Conservation (phyloP, 1,140 invertebrate genomes). For the Tigriopus japonicus region DNA sequence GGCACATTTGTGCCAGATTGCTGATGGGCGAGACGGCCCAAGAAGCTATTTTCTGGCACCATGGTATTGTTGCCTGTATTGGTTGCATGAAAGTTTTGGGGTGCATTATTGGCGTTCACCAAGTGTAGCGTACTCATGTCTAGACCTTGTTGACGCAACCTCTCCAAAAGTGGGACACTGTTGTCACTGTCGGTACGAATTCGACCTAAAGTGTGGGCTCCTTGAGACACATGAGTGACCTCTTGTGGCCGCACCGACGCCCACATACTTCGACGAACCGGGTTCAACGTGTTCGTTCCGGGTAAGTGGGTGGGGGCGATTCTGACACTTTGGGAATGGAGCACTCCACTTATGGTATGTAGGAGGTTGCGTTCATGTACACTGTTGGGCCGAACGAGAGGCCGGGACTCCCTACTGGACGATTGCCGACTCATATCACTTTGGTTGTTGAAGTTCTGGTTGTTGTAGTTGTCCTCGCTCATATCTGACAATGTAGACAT, state of each 20-base stretch:
- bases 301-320: neutral
- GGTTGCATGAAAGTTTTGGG: no score
- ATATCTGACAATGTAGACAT: conserved; percentile 13
- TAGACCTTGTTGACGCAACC: no score
- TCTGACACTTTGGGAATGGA: conserved; percentile 6
- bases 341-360: conserved; percentile 5
- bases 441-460: neutral
- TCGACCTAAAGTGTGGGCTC: no score
- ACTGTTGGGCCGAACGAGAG: neutral
- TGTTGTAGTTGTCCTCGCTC: conserved; percentile 7
- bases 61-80: no score
- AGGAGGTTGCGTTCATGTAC: neutral
- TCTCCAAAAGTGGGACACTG: no score
- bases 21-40: neutral
- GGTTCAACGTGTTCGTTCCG: neutral
- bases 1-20: neutral
- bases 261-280: neutral
- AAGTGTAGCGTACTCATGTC: no score
- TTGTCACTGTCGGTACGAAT: no score
- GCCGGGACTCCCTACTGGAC: neutral
- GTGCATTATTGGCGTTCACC: no score
- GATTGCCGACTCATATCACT: conserved; percentile 8
- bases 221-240: no score
- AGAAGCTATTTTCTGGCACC: no score
- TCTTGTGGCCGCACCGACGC: neutral